Conservation (phyloP, 1,140 invertebrate genomes). For the Drosophila carrolli region DNA sequence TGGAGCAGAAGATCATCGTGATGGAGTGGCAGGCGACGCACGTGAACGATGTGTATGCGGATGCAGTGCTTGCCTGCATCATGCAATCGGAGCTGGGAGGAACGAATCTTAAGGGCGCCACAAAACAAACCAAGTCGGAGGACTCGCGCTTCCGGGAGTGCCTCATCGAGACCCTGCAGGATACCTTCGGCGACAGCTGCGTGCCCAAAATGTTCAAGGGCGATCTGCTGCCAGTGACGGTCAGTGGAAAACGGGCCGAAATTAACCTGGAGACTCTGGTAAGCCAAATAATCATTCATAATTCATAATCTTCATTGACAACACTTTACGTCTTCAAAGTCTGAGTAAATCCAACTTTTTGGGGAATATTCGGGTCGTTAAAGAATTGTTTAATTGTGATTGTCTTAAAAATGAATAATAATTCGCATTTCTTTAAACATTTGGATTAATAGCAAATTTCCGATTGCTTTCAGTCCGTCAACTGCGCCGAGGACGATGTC, state of each 20-base stretch:
- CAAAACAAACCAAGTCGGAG: conserved; percentile 89
- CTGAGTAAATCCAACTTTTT: too few relatives aligned
- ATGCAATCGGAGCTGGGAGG: conserved; percentile 91
- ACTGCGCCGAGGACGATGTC: conserved; percentile 91
- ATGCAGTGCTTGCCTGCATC: conserved; percentile 94
- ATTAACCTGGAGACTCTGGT: conserved; percentile 94
- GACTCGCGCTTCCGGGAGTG: conserved; percentile 96
- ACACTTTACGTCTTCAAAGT: too few relatives aligned
- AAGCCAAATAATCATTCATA: too few relatives aligned
- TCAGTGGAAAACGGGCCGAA: conserved; percentile 93
- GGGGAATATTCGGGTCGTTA: too few relatives aligned
- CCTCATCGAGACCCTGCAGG: conserved; percentile 95
- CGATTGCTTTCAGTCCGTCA: conserved; percentile 88
- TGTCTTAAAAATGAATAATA: too few relatives aligned
- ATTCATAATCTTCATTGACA: too few relatives aligned
- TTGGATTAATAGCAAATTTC: neutral
- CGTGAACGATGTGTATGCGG: conserved; percentile 99
- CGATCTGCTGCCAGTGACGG: conserved; percentile 93
- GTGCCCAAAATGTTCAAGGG: conserved; percentile 98
- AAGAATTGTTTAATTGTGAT: too few relatives aligned
- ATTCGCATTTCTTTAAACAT: neutral
- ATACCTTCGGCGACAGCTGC: conserved; percentile 97
- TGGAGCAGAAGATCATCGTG: conserved; percentile 94
- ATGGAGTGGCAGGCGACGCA: conserved; percentile 98
- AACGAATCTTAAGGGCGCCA: conserved; percentile 86